These are phyloP conservation scores for Baryphthengus martii DNA, from an alignment of 2,113 vertebrate genomes.

Conservation along the genomic window DNA sequence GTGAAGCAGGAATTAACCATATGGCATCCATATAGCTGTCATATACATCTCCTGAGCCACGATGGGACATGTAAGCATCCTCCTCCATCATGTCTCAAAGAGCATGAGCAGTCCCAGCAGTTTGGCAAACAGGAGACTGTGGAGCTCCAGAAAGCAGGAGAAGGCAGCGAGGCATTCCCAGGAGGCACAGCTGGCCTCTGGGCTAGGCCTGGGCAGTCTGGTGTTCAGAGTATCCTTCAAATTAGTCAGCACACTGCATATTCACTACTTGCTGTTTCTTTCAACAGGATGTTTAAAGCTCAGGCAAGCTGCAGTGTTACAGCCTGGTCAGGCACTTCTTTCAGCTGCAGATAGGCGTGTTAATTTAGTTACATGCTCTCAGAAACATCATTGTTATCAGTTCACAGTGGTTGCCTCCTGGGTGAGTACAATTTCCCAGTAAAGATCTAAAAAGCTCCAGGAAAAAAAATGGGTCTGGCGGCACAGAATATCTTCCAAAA, in stretches of 20 bases:
- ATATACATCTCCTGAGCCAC: background rate
- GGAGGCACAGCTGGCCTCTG: background rate
- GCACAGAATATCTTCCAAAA: background rate
- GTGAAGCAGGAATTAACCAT: background rate
- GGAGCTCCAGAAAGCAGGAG: background rate
- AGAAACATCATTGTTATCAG: background rate
- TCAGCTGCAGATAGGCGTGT: background rate
- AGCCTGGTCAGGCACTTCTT: background rate
- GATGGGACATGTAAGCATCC: background rate
- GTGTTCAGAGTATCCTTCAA: background rate
- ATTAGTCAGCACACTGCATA: background rate
- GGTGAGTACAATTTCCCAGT: background rate
- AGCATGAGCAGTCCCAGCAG: background rate
- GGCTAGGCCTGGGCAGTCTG: background rate
- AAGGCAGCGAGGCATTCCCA: background rate
- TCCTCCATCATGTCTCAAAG: background rate
- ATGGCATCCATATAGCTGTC: background rate
- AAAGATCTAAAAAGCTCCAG: background rate
- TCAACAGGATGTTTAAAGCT: background rate
- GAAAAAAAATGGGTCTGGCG: background rate
- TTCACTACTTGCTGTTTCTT: background rate
- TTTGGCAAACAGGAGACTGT: rapidly evolving
- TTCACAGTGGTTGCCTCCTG: background rate
- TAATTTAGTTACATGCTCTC: background rate
- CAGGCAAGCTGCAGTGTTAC: background rate